Evolutionary conservation across 2,888 invertebrate genomes (phyloP), one percentile per base, ranked within the genome.

Genomic region (Herminia tarsipennalis): DNA sequence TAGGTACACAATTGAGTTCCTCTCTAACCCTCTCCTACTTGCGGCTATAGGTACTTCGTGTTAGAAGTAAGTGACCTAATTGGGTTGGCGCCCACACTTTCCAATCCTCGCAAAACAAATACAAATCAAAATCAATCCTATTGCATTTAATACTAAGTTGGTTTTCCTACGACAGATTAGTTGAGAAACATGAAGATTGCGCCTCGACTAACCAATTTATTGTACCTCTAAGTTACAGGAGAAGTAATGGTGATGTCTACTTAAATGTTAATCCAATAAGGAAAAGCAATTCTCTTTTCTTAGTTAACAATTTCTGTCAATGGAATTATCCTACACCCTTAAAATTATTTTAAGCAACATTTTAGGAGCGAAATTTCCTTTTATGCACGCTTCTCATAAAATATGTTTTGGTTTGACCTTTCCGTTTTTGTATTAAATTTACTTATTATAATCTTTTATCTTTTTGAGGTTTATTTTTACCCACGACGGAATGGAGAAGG

Each of bases 181-280:
- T 8, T 38, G 6, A 13, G 38, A 28, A 38, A 61, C 61, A 55
- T 66, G 56, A 57, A 65, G 60, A 62, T 66, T 62, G 67, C 54
- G 71, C 69, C 60, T 70, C 45, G 48, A 57, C 53, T 68, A 76
- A 79, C 70, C 63, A 79, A 78, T 73, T 74, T 77, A 73, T 69
- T 65, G 62, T 65, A 67, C 64, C 65, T 73, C 63, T 73, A 74
- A 75, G 65, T 73, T 67, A 64, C 62, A 68, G 64, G 66, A 69
- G 70, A 68, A 68, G 72, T 71, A 73, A 74, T 70, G 66, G 66
- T 68, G 68, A 73, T 70, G 67, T 66, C 73, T 59, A 56, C 53
- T 70, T 65, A 61, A 60, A 67, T 61, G 71, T 71, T 74, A 78
- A 78, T 76, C 70, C 66, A 76, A 78, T 78, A 73, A 76, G 58